phyloP scores from a whole-genome alignment of 2,113 vertebrate genomes.

The Narcine bancroftii region DNA sequence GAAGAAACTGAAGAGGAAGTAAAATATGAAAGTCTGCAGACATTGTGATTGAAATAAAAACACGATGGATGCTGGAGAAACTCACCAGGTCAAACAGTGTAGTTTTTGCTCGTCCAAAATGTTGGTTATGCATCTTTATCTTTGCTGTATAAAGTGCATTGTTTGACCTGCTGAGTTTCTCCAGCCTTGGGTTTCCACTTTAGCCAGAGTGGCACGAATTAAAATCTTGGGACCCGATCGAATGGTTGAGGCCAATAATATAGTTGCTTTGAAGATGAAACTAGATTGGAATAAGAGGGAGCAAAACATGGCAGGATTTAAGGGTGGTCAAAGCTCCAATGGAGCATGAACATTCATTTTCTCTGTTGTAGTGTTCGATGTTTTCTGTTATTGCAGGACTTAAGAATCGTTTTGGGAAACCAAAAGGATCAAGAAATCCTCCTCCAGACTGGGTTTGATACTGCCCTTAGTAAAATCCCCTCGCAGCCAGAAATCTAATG shows the following conservation, averaged over 20 bases:
- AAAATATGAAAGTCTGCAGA: too few species aligned
- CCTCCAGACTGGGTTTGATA: constrained; percentile 67
- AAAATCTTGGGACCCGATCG: too few species aligned
- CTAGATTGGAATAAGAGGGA: neutral
- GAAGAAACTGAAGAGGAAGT: too few species aligned
- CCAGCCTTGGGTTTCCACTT: too few species aligned
- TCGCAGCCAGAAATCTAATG: neutral
- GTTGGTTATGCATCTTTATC: too few species aligned
- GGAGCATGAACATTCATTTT: neutral
- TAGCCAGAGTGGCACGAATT: too few species aligned
- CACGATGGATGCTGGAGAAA: too few species aligned
- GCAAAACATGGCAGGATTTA: neutral
- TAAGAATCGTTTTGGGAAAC: constrained; percentile 78
- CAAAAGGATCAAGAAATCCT: constrained; percentile 81
- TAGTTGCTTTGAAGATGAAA: neutral
- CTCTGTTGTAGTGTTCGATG: neutral
- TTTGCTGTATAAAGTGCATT: too few species aligned
- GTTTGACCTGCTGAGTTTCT: too few species aligned
- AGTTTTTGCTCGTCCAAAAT: too few species aligned
- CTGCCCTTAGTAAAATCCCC: neutral
- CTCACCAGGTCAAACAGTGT: too few species aligned
- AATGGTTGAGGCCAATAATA: neutral
- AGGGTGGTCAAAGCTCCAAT: neutral
- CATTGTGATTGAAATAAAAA: too few species aligned
- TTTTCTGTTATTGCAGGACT: constrained; percentile 64